Conservation (phyloP, 2,888 invertebrate genomes). For the Bugulina stolonifera region DNA sequence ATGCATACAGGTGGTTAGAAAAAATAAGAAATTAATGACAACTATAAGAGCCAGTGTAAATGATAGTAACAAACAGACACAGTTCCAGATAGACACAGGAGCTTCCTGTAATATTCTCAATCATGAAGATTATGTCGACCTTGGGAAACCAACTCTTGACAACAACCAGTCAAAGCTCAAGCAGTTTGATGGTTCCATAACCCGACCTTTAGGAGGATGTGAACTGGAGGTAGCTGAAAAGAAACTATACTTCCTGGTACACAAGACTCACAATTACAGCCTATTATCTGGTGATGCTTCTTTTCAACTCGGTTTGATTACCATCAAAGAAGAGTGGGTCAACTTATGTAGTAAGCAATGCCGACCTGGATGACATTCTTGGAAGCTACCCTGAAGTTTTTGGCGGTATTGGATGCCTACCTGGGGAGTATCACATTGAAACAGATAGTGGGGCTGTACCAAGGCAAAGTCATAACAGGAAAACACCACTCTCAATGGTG, state of each 20-base stretch:
- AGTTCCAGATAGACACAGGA: background rate
- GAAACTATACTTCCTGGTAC: background rate
- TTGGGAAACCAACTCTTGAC: background rate
- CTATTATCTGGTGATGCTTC: conserved; percentile 10
- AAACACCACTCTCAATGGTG: background rate
- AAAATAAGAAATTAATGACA: background rate
- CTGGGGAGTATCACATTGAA: no score
- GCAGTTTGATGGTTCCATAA: conserved; percentile 14
- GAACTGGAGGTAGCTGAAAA: background rate
- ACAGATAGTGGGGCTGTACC: background rate
- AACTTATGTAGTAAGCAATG: background rate
- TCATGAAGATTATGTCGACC: background rate
- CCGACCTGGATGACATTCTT: background rate
- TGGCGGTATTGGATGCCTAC: no score
- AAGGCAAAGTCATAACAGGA: background rate
- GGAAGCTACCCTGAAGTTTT: no score
- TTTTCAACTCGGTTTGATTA: background rate
- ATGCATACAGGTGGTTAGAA: background rate
- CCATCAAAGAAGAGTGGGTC: background rate
- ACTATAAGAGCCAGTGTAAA: conserved; percentile 1
- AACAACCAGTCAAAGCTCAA: background rate
- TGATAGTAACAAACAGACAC: background rate
- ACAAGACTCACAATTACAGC: background rate
- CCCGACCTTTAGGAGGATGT: background rate
- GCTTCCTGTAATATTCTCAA: conserved; percentile 15